phyloP scores from a whole-genome alignment of 2,113 vertebrate species.

The Oceanites oceanicus region DNA sequence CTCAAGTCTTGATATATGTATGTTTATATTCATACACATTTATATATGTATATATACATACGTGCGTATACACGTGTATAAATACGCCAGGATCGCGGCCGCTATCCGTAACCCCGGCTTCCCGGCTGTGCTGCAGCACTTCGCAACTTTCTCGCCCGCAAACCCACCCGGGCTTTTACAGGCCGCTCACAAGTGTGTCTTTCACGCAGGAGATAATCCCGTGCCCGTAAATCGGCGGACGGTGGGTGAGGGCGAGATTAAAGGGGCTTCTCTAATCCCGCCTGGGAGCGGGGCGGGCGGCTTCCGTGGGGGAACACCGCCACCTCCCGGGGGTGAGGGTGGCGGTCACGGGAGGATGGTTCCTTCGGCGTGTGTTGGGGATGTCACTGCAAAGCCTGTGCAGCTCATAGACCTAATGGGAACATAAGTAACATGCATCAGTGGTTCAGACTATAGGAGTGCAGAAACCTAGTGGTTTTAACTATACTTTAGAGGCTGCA shows the following conservation, averaged over 20 bases:
- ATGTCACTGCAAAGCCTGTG: neutral
- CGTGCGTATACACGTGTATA: neutral
- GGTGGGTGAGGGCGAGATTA: neutral
- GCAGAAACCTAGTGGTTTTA: neutral
- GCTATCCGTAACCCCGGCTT: neutral
- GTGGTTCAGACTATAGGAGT: neutral
- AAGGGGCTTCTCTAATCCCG: neutral
- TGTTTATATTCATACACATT: neutral
- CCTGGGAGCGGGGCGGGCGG: neutral
- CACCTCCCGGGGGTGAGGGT: constrained; percentile 63
- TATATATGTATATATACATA: neutral
- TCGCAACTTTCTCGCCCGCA: neutral
- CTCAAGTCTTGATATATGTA: neutral
- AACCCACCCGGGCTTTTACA: neutral
- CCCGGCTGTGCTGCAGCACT: neutral
- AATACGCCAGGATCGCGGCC: neutral
- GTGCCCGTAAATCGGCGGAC: neutral
- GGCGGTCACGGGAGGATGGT: neutral
- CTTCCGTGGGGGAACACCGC: constrained; percentile 67
- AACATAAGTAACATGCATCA: fast-evolving
- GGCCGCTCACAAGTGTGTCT: neutral
- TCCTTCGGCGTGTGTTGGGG: neutral
- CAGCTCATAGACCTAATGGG: neutral
- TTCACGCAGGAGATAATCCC: neutral
- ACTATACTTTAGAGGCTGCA: fast-evolving